phyloP scores from a whole-genome alignment of 2,797 vertebrate species.

The Macroramphosus scolopax region DNA sequence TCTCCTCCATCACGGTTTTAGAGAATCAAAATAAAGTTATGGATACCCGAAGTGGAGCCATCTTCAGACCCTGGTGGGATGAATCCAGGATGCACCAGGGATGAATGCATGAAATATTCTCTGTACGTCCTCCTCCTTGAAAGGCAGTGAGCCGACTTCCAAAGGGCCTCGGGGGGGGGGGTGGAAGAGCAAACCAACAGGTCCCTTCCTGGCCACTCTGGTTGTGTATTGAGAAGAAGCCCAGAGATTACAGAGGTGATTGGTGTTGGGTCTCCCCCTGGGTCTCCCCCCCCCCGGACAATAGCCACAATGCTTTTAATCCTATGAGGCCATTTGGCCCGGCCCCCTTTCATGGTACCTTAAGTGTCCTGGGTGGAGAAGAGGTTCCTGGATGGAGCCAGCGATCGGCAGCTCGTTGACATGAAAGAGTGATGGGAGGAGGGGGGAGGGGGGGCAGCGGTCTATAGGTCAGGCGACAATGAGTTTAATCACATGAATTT shows the following conservation, averaged over 20 bases:
- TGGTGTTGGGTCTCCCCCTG: no score
- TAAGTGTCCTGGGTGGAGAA: conserved; percentile 22
- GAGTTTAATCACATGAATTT: no score
- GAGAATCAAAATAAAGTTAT: no score
- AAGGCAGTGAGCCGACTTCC: no score
- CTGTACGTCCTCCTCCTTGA: no score
- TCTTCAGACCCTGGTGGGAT: no score
- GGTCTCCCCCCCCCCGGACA: conserved; percentile 63
- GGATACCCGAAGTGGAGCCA: no score
- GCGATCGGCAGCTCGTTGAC: conserved; percentile 44
- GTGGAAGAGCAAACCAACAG: conserved; percentile 30
- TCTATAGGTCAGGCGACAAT: no score
- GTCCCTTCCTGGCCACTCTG: conserved; percentile 38
- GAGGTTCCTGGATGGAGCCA: conserved; percentile 33
- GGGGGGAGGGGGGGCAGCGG: conserved; percentile 10
- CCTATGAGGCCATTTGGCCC: conserved; percentile 46
- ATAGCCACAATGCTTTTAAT: conserved; percentile 55
- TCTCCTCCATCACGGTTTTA: no score
- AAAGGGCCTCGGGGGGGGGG: conserved; percentile 1
- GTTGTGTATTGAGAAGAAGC: conserved; percentile 63
- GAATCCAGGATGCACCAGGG: no score
- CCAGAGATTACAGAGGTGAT: conserved; percentile 40
- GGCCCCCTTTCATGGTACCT: conserved; percentile 18
- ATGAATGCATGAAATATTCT: no score
- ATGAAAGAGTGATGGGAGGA: conserved; percentile 40